Conservation (phyloP, 1,140 invertebrate genomes). For the Philotrypesis tridentata region DNA sequence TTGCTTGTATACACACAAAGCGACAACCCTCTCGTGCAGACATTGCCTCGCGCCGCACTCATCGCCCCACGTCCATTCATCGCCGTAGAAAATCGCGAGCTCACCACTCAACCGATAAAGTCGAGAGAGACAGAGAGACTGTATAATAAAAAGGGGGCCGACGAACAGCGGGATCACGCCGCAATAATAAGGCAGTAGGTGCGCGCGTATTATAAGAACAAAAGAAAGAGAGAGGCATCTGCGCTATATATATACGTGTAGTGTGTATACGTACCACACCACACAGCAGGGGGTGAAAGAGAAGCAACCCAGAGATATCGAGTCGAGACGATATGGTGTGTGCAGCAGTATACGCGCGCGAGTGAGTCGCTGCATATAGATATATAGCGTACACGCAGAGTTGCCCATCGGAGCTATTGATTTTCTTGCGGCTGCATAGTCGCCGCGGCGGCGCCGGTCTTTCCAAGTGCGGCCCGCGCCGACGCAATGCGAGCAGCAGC, state of each 20-base stretch:
- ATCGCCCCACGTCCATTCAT: too few species aligned
- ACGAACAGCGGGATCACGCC: background rate
- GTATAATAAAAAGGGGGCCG: background rate
- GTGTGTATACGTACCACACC: background rate
- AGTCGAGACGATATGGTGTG: background rate
- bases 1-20: too few species aligned
- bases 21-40: too few species aligned
- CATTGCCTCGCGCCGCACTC: too few species aligned
- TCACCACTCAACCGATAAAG: background rate
- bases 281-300: background rate
- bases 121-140: too few species aligned
- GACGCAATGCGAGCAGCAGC: constrained; percentile 5
- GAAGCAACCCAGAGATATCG: background rate
- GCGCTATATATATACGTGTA: background rate
- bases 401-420: constrained; percentile 70
- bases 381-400: background rate
- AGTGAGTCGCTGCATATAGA: background rate
- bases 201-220: too few species aligned
- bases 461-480: constrained; percentile 19
- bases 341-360: background rate
- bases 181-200: background rate
- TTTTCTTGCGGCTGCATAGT: constrained; percentile 66
- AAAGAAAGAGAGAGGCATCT: too few species aligned
- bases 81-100: background rate
- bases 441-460: constrained; percentile 64